phyloP scores from a whole-genome alignment of 2,113 vertebrate species.

The Ondatra zibethicus region DNA sequence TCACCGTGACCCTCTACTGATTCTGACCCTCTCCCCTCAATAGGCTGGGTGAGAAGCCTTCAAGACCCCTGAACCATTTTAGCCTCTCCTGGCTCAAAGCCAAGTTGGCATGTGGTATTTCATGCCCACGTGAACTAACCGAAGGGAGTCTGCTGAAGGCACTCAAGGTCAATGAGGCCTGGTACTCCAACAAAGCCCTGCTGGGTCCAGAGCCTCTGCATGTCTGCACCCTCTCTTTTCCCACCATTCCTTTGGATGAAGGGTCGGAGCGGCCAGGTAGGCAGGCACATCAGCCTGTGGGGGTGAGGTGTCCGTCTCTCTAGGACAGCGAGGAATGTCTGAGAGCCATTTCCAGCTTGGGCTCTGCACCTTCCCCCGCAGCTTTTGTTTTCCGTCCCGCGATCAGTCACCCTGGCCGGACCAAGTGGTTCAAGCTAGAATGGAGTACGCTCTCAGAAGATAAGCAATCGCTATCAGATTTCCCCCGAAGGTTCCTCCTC shows the following conservation, averaged over 20 bases:
- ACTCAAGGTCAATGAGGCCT: not conserved
- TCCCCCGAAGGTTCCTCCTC: constrained; percentile 54
- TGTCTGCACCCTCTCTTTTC: not conserved
- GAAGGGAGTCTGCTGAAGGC: not conserved
- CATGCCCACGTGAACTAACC: not conserved
- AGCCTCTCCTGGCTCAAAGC: not conserved
- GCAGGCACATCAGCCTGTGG: not conserved
- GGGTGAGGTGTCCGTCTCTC: not conserved
- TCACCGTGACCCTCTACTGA: not conserved
- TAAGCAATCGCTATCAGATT: constrained; percentile 68
- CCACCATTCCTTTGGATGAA: not conserved
- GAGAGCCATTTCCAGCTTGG: rapidly evolving
- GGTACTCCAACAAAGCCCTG: not conserved
- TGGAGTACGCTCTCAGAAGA: constrained; percentile 74
- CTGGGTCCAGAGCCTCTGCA: rapidly evolving
- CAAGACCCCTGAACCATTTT: not conserved
- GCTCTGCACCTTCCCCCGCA: not conserved
- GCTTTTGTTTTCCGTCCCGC: constrained; percentile 32
- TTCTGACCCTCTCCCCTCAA: not conserved
- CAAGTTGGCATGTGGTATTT: not conserved
- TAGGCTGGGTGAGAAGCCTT: no score
- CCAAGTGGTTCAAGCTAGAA: constrained; percentile 56
- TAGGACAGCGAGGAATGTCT: not conserved
- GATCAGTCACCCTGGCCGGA: constrained; percentile 64
- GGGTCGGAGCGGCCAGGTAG: not conserved